Base-by-base conservation (phyloP, 1,140 invertebrate species). In the Panonychus citri region DNA sequence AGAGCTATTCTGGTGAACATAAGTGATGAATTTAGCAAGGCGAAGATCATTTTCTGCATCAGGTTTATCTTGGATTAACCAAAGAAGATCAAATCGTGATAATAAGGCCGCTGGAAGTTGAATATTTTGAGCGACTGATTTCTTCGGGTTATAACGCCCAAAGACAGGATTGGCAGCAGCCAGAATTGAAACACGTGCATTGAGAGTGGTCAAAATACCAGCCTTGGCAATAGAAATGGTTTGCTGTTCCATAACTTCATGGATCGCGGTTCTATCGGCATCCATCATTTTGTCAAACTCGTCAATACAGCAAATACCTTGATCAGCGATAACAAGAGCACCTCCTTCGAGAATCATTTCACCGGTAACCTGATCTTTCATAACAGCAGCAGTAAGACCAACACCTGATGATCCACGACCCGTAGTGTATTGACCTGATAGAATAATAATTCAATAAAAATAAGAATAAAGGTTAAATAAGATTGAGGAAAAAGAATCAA, bases 311-410 rank as follows among this genome's bases (percentile, higher is more conserved):
- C 94, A 98, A 37, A 98, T 85, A 25, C 95, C 78, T 66, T 90
- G 81, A 74, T 99, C 95, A 17, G 94, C 93, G 50, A 99, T 68
- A 13, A 99, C 94, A 1, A 99, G 71, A 21, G 94, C 90, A 21
- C 95, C 95, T 34, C 93, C 93, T 71, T 99, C 93, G 3, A 98
- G 68, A 61, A 83, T 85, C 87, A 97, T 91, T 73, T 98, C 89
- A 3, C 86, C 87, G 0, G 94, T 98, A n/a, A 96, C 68, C 0
- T 87, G 86, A 73, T 99, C 94, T 73, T 94, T 96, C 76, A 95
- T 81, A 0, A 99, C 87, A 8, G 93, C 88, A 8, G 95, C 94
- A 1, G 95, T 99, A 13, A 99, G 74, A 74, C 95, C 95, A 19
- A 98, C 95, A 1, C 93, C 94, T 0, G 85, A 90, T 13, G 90